Percentiles rank a stretch among this genome's conserved stretches.
Evolutionary conservation across 2,797 vertebrate species (phyloP).

Genomic region (Chrosomus eos): DNA sequence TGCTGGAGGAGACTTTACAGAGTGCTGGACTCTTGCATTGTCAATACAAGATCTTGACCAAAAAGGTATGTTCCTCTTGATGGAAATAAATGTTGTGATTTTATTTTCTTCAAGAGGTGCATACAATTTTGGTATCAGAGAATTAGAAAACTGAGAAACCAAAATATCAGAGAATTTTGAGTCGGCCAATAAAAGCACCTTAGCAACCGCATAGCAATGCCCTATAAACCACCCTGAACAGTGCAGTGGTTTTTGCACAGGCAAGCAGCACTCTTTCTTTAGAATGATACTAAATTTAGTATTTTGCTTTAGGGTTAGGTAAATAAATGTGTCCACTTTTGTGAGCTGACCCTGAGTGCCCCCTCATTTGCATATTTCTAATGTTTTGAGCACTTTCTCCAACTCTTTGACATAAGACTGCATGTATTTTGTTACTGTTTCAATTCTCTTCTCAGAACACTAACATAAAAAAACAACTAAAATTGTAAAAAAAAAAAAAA

Average conservation of each 20-base stretch:
- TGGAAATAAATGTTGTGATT: too few relatives aligned
- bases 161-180: background rate
- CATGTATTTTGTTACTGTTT: constrained; percentile 7
- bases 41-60: background rate
- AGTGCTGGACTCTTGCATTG: too few relatives aligned
- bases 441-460: constrained; percentile 1
- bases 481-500: background rate
- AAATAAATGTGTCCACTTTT: too few relatives aligned
- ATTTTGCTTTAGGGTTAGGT: background rate
- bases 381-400: background rate
- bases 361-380: constrained; percentile 3
- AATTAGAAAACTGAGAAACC: background rate
- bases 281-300: background rate
- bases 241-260: background rate
- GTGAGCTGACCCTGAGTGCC: background rate
- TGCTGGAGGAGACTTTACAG: too few relatives aligned
- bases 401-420: background rate
- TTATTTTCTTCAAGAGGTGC: too few relatives aligned
- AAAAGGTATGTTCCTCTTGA: too few relatives aligned
- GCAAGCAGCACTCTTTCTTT: background rate
- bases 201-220: background rate
- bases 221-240: background rate
- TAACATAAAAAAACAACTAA: background rate
- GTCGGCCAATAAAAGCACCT: background rate
- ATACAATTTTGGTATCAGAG: too few relatives aligned